Evolutionary conservation across 2,797 vertebrate species (phyloP).

Genomic region (Acipenser ruthenus): DNA sequence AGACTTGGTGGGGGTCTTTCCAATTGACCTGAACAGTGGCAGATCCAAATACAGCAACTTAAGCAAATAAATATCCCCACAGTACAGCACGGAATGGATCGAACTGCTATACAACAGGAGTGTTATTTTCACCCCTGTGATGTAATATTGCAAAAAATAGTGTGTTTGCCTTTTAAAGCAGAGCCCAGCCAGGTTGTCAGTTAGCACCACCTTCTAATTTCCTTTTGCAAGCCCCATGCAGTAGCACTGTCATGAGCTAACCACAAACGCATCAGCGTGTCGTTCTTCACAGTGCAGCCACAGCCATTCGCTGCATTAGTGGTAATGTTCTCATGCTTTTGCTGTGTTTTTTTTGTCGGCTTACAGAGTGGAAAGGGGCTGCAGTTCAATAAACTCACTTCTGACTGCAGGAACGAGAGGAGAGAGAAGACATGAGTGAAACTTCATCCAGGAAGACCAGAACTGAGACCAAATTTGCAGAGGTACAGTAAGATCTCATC

Average conservation of each 20-base stretch:
- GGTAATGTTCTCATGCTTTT: background rate
- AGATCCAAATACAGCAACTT: too few relatives aligned
- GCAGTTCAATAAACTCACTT: too few relatives aligned
- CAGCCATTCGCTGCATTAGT: slow-evolving; percentile 3
- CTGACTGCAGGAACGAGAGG: background rate
- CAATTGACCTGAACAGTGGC: too few relatives aligned
- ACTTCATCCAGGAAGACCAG: slow-evolving; percentile 37
- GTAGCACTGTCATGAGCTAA: slow-evolving; percentile 3
- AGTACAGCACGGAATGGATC: too few relatives aligned
- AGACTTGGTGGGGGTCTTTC: too few relatives aligned
- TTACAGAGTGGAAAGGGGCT: background rate
- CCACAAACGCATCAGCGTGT: slow-evolving; percentile 11
- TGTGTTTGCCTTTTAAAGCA: background rate
- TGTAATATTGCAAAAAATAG: background rate
- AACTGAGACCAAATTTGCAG: slow-evolving; percentile 57
- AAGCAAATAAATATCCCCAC: too few relatives aligned
- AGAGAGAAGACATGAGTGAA: slow-evolving; percentile 46
- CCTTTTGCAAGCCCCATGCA: slow-evolving; percentile 10
- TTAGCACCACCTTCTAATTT: background rate
- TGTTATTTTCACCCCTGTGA: too few relatives aligned
- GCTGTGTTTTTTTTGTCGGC: background rate
- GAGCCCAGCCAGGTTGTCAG: slow-evolving; percentile 7
- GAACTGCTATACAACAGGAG: too few relatives aligned
- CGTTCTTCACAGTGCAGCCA: background rate
- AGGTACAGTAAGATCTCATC: slow-evolving; percentile 38